Evolutionary conservation across 2,888 invertebrate genomes (phyloP), one percentile per base, ranked within the genome.

Genomic region (Pachymerium ferrugineum): DNA sequence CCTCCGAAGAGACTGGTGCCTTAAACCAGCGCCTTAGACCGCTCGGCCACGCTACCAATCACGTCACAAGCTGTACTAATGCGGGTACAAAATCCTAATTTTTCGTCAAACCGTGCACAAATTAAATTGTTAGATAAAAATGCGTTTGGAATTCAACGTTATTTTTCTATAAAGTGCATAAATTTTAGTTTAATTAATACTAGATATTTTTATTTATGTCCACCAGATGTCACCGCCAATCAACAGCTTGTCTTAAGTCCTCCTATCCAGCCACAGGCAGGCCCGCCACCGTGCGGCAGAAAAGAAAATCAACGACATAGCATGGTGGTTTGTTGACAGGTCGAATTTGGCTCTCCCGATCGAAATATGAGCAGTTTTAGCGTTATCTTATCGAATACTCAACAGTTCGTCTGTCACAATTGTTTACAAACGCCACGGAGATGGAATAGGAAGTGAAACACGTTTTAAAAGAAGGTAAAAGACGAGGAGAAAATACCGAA

Each of bases 1-100:
- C 47, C 47, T 47, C 47, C 47, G 47, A 47, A 47, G 47, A 47
- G 47, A 47, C 47, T 47, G 47, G 47, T 47, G 47, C 47, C 47
- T 47, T 47, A 47, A 47, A 47, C 47, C 47, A 47, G 47, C 47
- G 47, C 47, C 47, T 47, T 47, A 47, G 47, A 47, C 47, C 47
- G 47, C 47, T 47, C 47, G 47, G 47, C 47, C 47, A 47, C 47
- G 47, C 47, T 47, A 47, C 47, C 47, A 19, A 16, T 4, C 4
- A 2, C n/a, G 4, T 1, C 3, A n/a, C 1, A 47, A 38, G 22
- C 22, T 16, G 16, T 1, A 19, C 16, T 19, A 16, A 16, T 16
- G 1, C 3, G 8, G 19, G 16, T 47, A 47, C 22, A 47, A 38
- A 38, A 2, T n/a, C 38, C 12, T n/a, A 4, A 4, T 38, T 38